Conservation (phyloP, 2,797 vertebrate genomes). For the Psittacula echo region DNA sequence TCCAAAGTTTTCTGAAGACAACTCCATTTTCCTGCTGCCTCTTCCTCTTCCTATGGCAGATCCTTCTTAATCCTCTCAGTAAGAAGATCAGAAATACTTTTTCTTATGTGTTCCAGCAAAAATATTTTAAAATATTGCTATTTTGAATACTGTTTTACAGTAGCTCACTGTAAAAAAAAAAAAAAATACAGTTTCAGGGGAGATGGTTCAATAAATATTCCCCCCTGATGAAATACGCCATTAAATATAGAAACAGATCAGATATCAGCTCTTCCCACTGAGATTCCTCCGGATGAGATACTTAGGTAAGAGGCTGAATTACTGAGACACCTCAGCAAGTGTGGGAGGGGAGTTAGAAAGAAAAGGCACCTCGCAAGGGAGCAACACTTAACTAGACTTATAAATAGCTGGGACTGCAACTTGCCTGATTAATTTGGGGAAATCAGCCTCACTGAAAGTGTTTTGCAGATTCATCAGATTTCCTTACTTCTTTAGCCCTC, state of each 20-base stretch:
- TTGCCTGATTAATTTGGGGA: slow-evolving; percentile 74
- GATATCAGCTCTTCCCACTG: slow-evolving; percentile 61
- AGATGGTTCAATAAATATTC: slow-evolving; percentile 59
- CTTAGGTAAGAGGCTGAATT: slow-evolving; percentile 71
- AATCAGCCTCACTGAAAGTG: slow-evolving; percentile 54
- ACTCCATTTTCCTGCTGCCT: not conserved
- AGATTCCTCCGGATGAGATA: slow-evolving; percentile 68
- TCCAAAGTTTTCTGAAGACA: slow-evolving; percentile 7
- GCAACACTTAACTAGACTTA: slow-evolving; percentile 76
- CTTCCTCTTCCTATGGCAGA: not conserved
- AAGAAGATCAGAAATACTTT: not conserved
- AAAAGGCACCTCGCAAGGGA: slow-evolving; percentile 59
- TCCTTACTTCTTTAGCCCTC: slow-evolving; percentile 32
- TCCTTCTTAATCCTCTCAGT: not conserved
- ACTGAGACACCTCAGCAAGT: slow-evolving; percentile 55
- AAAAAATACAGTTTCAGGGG: slow-evolving; percentile 57
- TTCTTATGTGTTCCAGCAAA: not conserved
- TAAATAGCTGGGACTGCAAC: slow-evolving; percentile 72
- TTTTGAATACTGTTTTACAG: not conserved
- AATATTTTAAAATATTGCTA: not conserved
- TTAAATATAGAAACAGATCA: slow-evolving; percentile 83
- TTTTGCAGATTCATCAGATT: slow-evolving; percentile 70
- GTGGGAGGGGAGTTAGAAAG: not conserved
- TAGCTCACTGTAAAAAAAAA: slow-evolving; percentile 27
- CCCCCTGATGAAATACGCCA: slow-evolving; percentile 71